phyloP scores from a whole-genome alignment of 2,797 vertebrate species.

The Chelmon rostratus region DNA sequence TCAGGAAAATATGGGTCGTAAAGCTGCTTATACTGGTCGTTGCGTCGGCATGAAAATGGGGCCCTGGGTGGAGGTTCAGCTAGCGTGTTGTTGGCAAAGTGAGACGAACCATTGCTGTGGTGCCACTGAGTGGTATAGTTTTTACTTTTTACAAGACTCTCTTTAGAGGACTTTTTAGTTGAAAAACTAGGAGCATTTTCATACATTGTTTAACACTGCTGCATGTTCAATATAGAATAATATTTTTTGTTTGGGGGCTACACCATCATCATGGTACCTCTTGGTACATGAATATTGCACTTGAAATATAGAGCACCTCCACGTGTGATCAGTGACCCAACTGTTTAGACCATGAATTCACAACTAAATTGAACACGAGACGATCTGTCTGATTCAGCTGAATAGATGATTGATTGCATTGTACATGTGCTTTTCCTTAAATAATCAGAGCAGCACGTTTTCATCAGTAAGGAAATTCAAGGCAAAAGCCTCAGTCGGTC shows the following conservation, averaged over 20 bases:
- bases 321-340: no score
- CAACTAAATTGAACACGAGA: no score
- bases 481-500: background rate
- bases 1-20: background rate
- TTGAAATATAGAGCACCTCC: no score
- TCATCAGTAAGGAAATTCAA: background rate
- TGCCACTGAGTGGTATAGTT: background rate
- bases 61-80: background rate
- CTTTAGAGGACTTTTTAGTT: no score
- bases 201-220: no score
- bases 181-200: no score
- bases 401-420: background rate
- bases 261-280: no score
- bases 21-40: background rate
- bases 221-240: no score
- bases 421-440: background rate
- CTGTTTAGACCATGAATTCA: background rate
- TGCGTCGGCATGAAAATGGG: background rate
- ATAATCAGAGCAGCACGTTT: slow-evolving; percentile 4
- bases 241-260: no score
- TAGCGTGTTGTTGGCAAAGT: background rate
- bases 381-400: slow-evolving; percentile 8
- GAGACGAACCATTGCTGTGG: background rate
- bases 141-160: no score
- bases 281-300: no score